Evolutionary conservation across 2,113 vertebrate genomes (phyloP).

Genomic region (Sminthopsis crassicaudata): DNA sequence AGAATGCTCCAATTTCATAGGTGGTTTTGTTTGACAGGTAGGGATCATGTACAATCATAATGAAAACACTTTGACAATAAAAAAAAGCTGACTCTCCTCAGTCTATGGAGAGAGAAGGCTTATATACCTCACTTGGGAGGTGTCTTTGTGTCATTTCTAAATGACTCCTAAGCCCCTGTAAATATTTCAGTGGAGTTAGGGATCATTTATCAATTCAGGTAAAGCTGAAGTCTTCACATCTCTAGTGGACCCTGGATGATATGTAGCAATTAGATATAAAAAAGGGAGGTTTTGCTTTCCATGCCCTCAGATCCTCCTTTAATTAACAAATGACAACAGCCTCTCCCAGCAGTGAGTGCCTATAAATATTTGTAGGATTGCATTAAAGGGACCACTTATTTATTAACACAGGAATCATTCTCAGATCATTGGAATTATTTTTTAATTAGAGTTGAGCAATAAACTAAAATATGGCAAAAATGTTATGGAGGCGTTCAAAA

Average conservation of each 20-base stretch:
- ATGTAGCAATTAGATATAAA: neutral
- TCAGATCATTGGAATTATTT: neutral
- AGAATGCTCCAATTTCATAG: neutral
- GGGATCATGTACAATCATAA: neutral
- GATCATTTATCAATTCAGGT: neutral
- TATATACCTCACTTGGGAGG: neutral
- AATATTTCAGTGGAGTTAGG: conserved; percentile 13
- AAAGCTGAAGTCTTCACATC: neutral
- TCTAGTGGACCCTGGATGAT: neutral
- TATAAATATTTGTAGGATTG: neutral
- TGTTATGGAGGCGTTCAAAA: neutral
- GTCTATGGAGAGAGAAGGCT: conserved; percentile 12
- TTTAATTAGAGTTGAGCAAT: neutral
- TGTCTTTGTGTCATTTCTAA: neutral
- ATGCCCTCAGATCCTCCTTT: conserved; percentile 1
- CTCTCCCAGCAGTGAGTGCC: neutral
- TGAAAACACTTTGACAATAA: neutral
- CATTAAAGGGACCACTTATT: neutral
- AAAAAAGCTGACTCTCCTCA: neutral
- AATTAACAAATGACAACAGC: neutral
- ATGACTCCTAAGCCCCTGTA: neutral
- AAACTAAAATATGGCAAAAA: neutral
- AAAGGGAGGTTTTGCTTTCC: neutral
- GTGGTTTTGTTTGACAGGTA: neutral
- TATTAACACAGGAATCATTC: neutral